Evolutionary conservation across 2,888 invertebrate species (phyloP).

Genomic region (Sussaba pulchella): DNA sequence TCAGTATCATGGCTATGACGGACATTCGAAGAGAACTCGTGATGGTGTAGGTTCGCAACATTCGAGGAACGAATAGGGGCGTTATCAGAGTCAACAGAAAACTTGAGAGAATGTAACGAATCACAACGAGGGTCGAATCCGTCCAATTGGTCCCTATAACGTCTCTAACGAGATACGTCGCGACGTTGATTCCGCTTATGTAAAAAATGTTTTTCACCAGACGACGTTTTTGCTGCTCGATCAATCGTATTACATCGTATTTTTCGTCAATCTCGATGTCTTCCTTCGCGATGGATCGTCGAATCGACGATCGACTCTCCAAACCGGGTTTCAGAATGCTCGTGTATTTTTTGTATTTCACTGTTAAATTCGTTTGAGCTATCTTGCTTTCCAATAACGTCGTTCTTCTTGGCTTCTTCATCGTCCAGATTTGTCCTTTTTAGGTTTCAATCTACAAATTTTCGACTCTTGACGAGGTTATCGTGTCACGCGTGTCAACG

Average conservation of each 20-base stretch:
- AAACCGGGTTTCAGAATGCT: constrained; percentile 20
- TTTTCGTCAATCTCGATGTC: constrained; percentile 31
- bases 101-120: constrained; percentile 20
- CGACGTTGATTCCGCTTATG: constrained; percentile 34
- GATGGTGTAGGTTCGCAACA: constrained; percentile 28
- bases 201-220: constrained; percentile 35
- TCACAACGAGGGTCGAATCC: constrained; percentile 12
- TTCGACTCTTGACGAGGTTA: background rate
- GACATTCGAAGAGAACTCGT: constrained; percentile 34
- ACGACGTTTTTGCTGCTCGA: constrained; percentile 12
- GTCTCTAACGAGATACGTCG: constrained; percentile 37
- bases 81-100: constrained; percentile 30
- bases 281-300: constrained; percentile 26
- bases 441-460: background rate
- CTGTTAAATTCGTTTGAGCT: background rate
- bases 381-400: background rate
- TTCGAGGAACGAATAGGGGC: constrained; percentile 45
- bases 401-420: constrained; percentile 5
- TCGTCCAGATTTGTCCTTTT: background rate
- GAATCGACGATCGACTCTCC: background rate
- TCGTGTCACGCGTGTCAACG: background rate
- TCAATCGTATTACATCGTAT: constrained; percentile 1
- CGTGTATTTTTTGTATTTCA: constrained; percentile 9
- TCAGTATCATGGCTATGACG: constrained; percentile 28
- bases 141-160: constrained; percentile 36